Evolutionary conservation across 1,140 invertebrate genomes (phyloP).

Genomic region (Drosophila chauvacae): DNA sequence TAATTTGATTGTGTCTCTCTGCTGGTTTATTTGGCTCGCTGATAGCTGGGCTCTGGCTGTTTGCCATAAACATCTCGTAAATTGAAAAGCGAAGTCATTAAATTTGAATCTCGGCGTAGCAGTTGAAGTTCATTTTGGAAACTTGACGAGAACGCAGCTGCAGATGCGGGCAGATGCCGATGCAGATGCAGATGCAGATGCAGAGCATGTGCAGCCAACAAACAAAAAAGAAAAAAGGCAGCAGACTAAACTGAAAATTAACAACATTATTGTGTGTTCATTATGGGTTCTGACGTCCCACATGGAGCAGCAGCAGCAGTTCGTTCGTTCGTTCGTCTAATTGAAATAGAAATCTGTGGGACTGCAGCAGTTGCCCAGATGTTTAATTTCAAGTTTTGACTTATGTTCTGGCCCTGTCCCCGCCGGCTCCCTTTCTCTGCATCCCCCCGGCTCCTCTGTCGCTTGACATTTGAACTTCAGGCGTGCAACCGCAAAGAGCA

Average conservation of each 20-base stretch:
- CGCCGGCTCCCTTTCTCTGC: conserved; percentile 9
- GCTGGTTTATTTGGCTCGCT: conserved; percentile 42
- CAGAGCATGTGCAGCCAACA: conserved; percentile 52
- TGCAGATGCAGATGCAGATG: conserved; percentile 39
- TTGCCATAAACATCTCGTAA: conserved; percentile 67
- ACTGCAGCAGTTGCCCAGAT: conserved; percentile 56
- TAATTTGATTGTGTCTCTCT: conserved; percentile 53
- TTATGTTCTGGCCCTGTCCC: conserved; percentile 48
- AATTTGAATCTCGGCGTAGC: conserved; percentile 53
- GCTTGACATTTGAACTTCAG: conserved; percentile 75
- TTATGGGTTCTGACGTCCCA: conserved; percentile 66
- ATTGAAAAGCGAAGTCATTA: conserved; percentile 63
- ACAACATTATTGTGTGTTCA: conserved; percentile 77
- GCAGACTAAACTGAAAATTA: conserved; percentile 53
- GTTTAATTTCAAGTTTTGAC: conserved; percentile 73
- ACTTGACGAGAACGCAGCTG: conserved; percentile 49
- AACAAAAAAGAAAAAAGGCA: conserved; percentile 13
- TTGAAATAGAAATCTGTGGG: conserved; percentile 73
- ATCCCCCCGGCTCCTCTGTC: conserved; percentile 3
- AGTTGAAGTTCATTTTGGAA: conserved; percentile 58
- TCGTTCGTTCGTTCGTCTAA: conserved; percentile 39
- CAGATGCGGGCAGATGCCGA: conserved; percentile 62
- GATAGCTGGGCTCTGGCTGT: conserved; percentile 40
- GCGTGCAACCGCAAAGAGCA: conserved; percentile 67
- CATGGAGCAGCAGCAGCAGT: conserved; percentile 37